Base-by-base conservation (phyloP, 1,140 invertebrate species). In the Dendrolimus kikuchii region DNA sequence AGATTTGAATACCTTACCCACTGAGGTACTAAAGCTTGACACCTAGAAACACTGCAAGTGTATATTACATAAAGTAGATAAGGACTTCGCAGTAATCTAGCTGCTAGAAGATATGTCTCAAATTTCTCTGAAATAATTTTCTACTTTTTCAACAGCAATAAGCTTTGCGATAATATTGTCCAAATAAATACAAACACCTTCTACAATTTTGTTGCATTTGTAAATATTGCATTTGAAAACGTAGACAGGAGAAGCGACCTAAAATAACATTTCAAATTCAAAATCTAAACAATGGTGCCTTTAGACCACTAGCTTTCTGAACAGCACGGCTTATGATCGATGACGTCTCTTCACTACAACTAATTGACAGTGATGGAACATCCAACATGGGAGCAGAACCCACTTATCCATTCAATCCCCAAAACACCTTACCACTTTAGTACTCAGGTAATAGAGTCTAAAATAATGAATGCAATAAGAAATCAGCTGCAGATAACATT, bases 291-390 rank as follows among this genome's bases (percentile, higher is more conserved):
- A 80, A 75, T 75, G 58, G 62, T 64, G 6, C 43, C n/a, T n/a
- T 66, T 62, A 8, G 38, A 40, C 9, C 7, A 42, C 10, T 38
- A 48, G 36, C 6, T 6, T 67, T 61, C 23, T 23, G 23, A 23
- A 23, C 23, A 23, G 23, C 23, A 23, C 23, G 63, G 69, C 73
- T 66, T 79, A 85, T 85, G 81, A 85, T 82, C 76, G 81, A 85
- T 85, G 64, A 65, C 57, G 68, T 69, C 70, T 75, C 75, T 67
- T 77, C 77, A 74, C 66, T 71, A 77, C 76, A 73, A 39, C 75
- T 85, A 85, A 85, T 85, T 85, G 81, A 85, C 81, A 82, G 66
- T 85, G 81, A 85, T 85, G 75, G 81, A 85, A 80, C 73, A 75
- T 60, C 60, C 53, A 46, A 56, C 51, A 45, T 41, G 56, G 49